Conservation (phyloP, 1,140 invertebrate species). For the Antheraea mylitta region DNA sequence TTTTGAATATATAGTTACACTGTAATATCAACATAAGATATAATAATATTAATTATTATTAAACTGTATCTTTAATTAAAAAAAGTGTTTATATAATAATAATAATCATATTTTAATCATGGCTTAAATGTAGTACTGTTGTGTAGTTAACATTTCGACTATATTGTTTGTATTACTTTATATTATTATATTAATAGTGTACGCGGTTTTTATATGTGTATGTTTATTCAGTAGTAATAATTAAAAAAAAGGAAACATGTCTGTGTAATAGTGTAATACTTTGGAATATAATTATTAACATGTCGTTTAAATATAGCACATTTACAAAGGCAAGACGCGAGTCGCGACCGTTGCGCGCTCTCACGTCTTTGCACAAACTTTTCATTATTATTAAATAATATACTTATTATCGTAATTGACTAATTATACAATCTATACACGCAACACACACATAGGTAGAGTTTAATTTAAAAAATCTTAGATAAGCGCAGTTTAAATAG, state of each 20-base stretch:
- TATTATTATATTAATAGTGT: conserved; percentile 55
- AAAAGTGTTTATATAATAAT: conserved; percentile 59
- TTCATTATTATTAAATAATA: conserved; percentile 34
- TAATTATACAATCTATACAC: conserved; percentile 70
- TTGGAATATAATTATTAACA: conserved; percentile 51
- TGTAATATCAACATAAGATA: conserved; percentile 61
- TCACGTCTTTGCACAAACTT: conserved; percentile 22
- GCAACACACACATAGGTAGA: background rate
- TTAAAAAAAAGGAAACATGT: conserved; percentile 49
- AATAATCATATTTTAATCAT: conserved; percentile 71
- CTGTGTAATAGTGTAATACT: conserved; percentile 74
- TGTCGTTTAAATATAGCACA: conserved; percentile 19
- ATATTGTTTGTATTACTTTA: conserved; percentile 75
- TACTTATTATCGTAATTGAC: conserved; percentile 80
- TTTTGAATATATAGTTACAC: conserved; percentile 47
- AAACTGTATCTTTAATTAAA: conserved; percentile 54
- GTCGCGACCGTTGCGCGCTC: conserved; percentile 29
- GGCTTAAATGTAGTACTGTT: conserved; percentile 77
- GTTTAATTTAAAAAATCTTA: too few relatives aligned
- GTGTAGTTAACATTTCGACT: conserved; percentile 74
- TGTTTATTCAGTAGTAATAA: conserved; percentile 72
- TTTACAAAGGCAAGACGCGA: conserved; percentile 41
- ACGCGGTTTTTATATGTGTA: conserved; percentile 78
- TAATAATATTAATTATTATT: conserved; percentile 25
- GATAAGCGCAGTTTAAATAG: too few relatives aligned